Base-by-base conservation (phyloP, 2,797 vertebrate species). In the Enteromius paludinosus region DNA sequence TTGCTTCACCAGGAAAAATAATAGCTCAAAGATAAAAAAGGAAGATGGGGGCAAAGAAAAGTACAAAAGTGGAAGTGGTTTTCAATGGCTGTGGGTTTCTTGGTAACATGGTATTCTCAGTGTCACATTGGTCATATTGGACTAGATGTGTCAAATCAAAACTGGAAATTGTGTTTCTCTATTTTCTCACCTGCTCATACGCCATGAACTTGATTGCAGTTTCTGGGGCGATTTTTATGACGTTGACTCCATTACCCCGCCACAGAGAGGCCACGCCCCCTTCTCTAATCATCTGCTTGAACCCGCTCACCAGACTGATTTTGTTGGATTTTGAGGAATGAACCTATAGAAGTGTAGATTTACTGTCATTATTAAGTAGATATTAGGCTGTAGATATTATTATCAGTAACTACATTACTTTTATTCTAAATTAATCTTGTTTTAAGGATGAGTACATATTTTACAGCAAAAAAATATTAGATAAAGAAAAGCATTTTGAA, bases 151-250 rank as follows among this genome's bases (percentile, higher is more conserved):
- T 8, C 17, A 52, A 14, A 1, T 15, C 12, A 28, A 25, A 28
- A 14, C 2, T 62, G 28, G 25, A 30, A 6, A 62, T 30, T 28
- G 6, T 62, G 12, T 56, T 56, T 28, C 25, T 30, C 25, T 30
- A 1, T 62, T 73, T 14, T 59, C 87, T 88, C 92, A 99, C 98
- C 94, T 99, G 97, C 84, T 99, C 98, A 87, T 99, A 99, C 0
- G 97, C 95, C 96, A 96, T 98, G 88, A 99, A 99, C 85, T 99
- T 99, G 90, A 99, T 96, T 25, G 98, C 96, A 0, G 98, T 98
- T 94, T 99, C 98, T 0, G 98, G 98, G 78, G 98, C 98, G 5
- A 99, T 99, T 93, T 99, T 99, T 86, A 99, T 90, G 83, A 99
- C 97, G 43, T 99, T 99, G 74, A 96, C 97, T 77, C 97, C 98